Evolutionary conservation across 1,140 invertebrate genomes (phyloP).

Genomic region (Scaptomyza graminum): DNA sequence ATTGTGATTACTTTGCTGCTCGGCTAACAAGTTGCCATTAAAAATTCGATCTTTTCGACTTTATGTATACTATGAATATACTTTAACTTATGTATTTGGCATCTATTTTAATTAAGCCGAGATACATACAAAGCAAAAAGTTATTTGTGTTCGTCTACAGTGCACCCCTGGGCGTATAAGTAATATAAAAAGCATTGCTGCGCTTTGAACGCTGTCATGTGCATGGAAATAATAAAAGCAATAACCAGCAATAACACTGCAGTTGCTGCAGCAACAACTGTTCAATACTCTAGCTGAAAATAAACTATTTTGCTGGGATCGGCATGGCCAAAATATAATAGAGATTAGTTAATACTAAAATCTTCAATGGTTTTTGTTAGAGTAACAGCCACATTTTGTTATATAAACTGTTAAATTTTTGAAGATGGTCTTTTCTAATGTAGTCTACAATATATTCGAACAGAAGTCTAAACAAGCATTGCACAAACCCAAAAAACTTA

Average conservation of each 20-base stretch:
- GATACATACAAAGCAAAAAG: slow-evolving; percentile 34
- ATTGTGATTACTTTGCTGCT: slow-evolving; percentile 47
- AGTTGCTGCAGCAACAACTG: neutral
- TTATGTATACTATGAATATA: slow-evolving; percentile 9
- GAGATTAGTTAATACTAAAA: too few relatives aligned
- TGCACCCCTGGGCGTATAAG: slow-evolving; percentile 47
- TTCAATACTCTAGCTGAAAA: neutral
- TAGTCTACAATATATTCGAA: too few relatives aligned
- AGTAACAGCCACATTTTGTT: too few relatives aligned
- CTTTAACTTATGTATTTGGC: slow-evolving; percentile 6
- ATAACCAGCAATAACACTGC: slow-evolving; percentile 6
- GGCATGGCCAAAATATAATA: too few relatives aligned
- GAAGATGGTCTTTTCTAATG: too few relatives aligned
- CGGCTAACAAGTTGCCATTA: slow-evolving; percentile 52
- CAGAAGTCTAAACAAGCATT: too few relatives aligned
- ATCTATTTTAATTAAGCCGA: slow-evolving; percentile 65
- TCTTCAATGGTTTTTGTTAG: too few relatives aligned
- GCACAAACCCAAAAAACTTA: too few relatives aligned
- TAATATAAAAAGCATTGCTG: slow-evolving; percentile 39
- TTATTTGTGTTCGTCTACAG: slow-evolving; percentile 1
- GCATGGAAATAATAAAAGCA: slow-evolving; percentile 57
- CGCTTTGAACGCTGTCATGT: slow-evolving; percentile 36
- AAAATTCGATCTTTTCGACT: slow-evolving; percentile 47
- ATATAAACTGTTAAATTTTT: too few relatives aligned
- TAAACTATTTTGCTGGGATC: too few relatives aligned